These are phyloP conservation scores for Chouioia cunea DNA, from an alignment of 2,888 invertebrate species.

Conservation along the genomic window DNA sequence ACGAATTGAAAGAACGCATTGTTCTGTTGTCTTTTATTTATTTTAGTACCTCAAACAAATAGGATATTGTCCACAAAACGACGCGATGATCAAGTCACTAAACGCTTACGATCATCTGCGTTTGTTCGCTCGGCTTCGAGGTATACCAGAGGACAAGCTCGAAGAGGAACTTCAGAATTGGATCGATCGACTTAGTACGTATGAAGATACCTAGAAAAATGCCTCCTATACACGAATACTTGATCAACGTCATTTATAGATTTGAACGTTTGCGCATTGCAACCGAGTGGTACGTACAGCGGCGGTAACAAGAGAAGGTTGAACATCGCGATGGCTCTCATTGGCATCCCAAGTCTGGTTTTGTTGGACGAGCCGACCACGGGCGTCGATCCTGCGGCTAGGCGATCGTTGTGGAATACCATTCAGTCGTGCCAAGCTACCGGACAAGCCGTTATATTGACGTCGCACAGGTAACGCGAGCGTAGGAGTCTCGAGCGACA, in stretches of 20 bases:
- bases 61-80: constrained; percentile 93
- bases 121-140: constrained; percentile 81
- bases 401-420: constrained; percentile 76
- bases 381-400: constrained; percentile 78
- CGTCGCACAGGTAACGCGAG: constrained; percentile 75
- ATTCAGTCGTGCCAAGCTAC: constrained; percentile 70
- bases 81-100: constrained; percentile 83
- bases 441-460: constrained; percentile 75
- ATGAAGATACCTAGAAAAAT: neutral
- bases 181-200: constrained; percentile 72
- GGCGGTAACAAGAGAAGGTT: constrained; percentile 86
- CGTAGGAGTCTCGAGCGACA: no score
- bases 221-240: neutral
- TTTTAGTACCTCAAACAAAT: constrained; percentile 78
- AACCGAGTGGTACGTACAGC: constrained; percentile 71
- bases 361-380: constrained; percentile 83
- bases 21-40: neutral
- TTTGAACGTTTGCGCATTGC: constrained; percentile 61
- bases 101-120: constrained; percentile 81
- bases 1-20: neutral
- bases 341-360: constrained; percentile 77
- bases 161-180: constrained; percentile 71
- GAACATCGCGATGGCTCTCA: constrained; percentile 81
- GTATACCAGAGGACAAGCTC: constrained; percentile 70
- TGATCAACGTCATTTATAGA: constrained; percentile 53